phyloP scores from a whole-genome alignment of 2,888 invertebrate species.

The Onchidella celtica region DNA sequence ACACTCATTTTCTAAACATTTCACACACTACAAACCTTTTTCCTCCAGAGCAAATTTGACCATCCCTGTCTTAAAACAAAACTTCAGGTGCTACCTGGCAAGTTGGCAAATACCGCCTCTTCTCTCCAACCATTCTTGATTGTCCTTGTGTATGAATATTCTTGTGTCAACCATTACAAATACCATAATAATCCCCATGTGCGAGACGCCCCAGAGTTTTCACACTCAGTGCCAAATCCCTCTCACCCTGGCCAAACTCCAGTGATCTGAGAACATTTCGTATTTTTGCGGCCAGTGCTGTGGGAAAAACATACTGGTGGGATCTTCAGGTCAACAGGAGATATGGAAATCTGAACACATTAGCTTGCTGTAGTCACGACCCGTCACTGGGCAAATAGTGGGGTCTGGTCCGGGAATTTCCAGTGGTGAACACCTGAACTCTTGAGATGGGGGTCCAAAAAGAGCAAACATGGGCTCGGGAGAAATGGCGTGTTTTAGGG shows the following conservation, averaged over 20 bases:
- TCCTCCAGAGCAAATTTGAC: neutral
- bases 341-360: constrained; percentile 23
- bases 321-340: neutral
- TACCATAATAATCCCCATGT: neutral
- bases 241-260: neutral
- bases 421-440: too few species aligned
- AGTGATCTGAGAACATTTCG: neutral
- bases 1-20: neutral
- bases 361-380: neutral
- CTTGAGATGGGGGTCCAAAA: too few species aligned
- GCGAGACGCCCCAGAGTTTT: neutral
- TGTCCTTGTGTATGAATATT: neutral
- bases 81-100: neutral
- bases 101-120: neutral
- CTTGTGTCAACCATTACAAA: neutral
- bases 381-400: neutral
- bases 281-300: neutral
- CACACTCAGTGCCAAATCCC: constrained; percentile 14
- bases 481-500: too few species aligned
- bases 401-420: too few species aligned
- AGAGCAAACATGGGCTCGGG: too few species aligned
- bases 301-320: constrained; percentile 21
- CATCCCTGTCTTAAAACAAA: neutral
- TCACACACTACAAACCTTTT: neutral
- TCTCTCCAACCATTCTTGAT: neutral